Conservation (phyloP, 92 coral and sea anemone species). For the Paramuricea clavata region DNA sequence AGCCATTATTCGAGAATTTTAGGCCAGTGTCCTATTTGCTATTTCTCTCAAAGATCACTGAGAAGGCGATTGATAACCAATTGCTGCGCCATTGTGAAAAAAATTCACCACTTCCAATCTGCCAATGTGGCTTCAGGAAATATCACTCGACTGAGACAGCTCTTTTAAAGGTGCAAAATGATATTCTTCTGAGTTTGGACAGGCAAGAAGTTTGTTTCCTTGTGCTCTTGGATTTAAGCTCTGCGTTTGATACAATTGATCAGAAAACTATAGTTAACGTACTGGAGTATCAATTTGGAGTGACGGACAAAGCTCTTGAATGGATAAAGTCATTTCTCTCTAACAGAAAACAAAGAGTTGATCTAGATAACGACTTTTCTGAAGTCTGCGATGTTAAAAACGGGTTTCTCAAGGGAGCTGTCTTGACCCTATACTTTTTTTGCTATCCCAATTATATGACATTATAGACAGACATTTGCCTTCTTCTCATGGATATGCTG, state of each 20-base stretch:
- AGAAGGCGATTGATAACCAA: not conserved
- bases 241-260: not conserved
- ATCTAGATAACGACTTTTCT: not conserved
- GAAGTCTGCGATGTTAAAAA: not conserved
- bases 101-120: conserved; percentile 46
- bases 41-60: conserved; percentile 2
- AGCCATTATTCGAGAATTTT: conserved; percentile 18
- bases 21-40: conserved; percentile 45
- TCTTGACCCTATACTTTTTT: conserved; percentile 7
- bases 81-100: conserved; percentile 28
- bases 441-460: not conserved
- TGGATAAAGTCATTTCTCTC: not conserved
- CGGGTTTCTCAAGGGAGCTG: conserved; percentile 5
- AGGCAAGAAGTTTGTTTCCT: conserved; percentile 13
- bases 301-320: not conserved
- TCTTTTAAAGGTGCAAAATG: conserved; percentile 1
- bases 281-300: not conserved
- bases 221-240: conserved; percentile 3
- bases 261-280: not conserved
- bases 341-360: not conserved
- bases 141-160: not conserved
- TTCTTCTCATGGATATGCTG: conserved; percentile 34
- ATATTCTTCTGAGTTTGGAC: conserved; percentile 7
- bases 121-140: conserved; percentile 25
- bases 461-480: conserved; percentile 12